These are phyloP conservation scores for Conus ventricosus DNA, from an alignment of 1,140 invertebrate species.

Conservation along the genomic window DNA sequence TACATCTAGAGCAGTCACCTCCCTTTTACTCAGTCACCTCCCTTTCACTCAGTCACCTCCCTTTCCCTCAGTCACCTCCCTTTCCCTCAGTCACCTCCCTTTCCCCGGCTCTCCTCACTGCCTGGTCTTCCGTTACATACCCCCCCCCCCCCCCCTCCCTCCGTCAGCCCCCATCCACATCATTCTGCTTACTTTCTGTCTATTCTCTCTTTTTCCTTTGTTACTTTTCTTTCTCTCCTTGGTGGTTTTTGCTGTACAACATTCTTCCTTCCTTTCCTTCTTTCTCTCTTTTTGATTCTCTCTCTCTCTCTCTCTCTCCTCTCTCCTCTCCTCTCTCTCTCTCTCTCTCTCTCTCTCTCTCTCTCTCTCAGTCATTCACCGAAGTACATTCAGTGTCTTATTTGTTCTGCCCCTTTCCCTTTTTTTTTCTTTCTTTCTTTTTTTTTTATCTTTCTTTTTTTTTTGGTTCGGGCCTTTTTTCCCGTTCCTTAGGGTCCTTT, in stretches of 20 bases:
- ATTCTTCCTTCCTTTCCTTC: background rate
- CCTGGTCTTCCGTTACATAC: too few species aligned
- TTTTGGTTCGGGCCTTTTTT: too few species aligned
- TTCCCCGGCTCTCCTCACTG: too few species aligned
- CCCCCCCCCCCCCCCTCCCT: too few species aligned
- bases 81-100: too few species aligned
- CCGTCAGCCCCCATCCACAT: background rate
- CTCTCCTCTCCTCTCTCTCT: background rate
- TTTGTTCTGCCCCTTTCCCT: background rate
- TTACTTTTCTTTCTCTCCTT: background rate
- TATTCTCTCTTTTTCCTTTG: constrained; percentile 5
- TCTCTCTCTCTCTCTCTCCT: background rate
- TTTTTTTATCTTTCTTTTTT: too few species aligned
- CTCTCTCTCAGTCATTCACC: background rate
- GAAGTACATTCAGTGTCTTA: background rate
- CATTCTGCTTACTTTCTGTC: background rate
- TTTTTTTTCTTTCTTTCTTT: background rate
- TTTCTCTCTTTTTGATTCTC: background rate
- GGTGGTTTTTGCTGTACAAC: too few species aligned
- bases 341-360: background rate
- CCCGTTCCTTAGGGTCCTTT: too few species aligned
- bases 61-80: too few species aligned
- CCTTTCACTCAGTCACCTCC: too few species aligned
- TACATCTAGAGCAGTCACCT: background rate
- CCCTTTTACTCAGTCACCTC: too few species aligned